phyloP scores from a whole-genome alignment of 2,797 vertebrate species.

The Thamnophis elegans region DNA sequence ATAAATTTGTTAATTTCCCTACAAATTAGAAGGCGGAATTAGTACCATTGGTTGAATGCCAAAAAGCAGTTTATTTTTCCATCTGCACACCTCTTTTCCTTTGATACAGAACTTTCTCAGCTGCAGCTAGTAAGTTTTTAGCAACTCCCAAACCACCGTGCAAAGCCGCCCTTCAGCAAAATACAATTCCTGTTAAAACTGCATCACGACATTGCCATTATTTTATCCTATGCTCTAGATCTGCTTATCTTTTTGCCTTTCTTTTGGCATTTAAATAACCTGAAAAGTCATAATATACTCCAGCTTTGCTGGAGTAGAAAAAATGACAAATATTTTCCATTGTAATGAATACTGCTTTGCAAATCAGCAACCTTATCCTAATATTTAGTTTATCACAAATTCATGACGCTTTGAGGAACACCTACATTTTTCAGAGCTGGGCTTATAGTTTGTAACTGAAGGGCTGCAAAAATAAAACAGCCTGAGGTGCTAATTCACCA shows the following conservation, averaged over 20 bases:
- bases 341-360: background rate
- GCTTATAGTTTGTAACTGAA: background rate
- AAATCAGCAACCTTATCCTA: background rate
- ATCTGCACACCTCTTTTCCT: background rate
- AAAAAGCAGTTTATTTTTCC: background rate
- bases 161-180: background rate
- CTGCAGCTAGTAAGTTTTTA: conserved; percentile 3
- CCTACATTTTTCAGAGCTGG: background rate
- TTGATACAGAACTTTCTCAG: conserved; percentile 12
- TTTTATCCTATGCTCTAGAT: conserved; percentile 42
- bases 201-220: conserved; percentile 40
- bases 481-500: background rate
- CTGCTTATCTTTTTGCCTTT: conserved; percentile 33
- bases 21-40: background rate
- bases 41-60: background rate
- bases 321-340: background rate
- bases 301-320: background rate
- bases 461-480: background rate
- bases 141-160: conserved; percentile 39
- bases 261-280: background rate
- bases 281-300: background rate
- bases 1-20: background rate
- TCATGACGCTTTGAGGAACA: background rate
- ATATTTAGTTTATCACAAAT: background rate
- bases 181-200: conserved; percentile 1